These are phyloP conservation scores for Cotesia congregata DNA, from an alignment of 2,888 invertebrate species.

Conservation along the genomic window DNA sequence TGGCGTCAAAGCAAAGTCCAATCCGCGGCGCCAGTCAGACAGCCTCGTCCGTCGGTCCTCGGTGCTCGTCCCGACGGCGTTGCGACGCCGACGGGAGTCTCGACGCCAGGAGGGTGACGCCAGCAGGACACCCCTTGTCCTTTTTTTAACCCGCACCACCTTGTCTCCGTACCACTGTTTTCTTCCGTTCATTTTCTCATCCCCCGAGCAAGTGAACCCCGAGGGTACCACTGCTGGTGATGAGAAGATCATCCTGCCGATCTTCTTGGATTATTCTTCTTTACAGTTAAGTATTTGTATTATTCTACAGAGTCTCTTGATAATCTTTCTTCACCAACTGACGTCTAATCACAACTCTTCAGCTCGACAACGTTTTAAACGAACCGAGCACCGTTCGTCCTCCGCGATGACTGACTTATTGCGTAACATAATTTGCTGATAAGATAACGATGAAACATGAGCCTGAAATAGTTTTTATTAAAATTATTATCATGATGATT, in stretches of 20 bases:
- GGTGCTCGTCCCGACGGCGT: slow-evolving; percentile 40
- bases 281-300: slow-evolving; percentile 19
- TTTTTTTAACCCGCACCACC: slow-evolving; percentile 29
- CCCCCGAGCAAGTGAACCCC: not conserved
- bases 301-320: too few species aligned
- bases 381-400: not conserved
- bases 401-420: not conserved
- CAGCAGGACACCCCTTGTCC: slow-evolving; percentile 38
- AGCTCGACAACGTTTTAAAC: not conserved
- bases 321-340: not conserved
- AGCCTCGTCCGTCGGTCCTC: slow-evolving; percentile 35
- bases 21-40: slow-evolving; percentile 41
- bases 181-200: slow-evolving; percentile 31
- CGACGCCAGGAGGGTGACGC: slow-evolving; percentile 43
- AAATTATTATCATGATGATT: not conserved
- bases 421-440: slow-evolving; percentile 13
- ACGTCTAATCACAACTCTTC: not conserved
- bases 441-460: slow-evolving; percentile 18
- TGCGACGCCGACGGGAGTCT: slow-evolving; percentile 33
- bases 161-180: slow-evolving; percentile 27
- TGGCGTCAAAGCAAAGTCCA: slow-evolving; percentile 43
- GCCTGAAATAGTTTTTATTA: not conserved
- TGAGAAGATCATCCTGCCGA: not conserved
- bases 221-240: not conserved
- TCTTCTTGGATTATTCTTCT: not conserved